Evolutionary conservation across 2,113 vertebrate species (phyloP).

Genomic region (Poecilia latipinna): DNA sequence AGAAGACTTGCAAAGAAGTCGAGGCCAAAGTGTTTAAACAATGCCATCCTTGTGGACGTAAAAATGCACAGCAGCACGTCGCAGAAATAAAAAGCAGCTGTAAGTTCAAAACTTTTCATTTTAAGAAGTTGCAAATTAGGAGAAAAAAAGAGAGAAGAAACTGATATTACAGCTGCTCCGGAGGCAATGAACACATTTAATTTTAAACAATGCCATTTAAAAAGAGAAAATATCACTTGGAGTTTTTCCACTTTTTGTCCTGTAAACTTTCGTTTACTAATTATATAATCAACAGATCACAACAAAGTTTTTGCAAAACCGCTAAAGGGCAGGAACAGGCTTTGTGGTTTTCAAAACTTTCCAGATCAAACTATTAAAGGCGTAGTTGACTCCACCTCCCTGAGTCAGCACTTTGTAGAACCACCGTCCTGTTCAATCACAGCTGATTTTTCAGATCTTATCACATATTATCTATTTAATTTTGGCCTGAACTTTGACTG

Average conservation of each 20-base stretch:
- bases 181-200: neutral
- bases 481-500: neutral
- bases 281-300: neutral
- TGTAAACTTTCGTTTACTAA: neutral
- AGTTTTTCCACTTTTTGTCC: neutral
- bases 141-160: neutral
- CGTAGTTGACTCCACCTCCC: neutral
- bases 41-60: neutral
- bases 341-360: neutral
- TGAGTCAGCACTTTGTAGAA: neutral
- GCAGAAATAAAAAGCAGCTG: neutral
- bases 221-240: neutral
- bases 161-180: neutral
- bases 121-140: neutral
- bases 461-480: neutral
- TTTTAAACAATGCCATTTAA: neutral
- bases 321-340: neutral
- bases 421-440: too few relatives aligned
- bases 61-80: neutral
- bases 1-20: slow-evolving; percentile 39
- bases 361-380: neutral
- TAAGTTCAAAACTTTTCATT: neutral
- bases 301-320: neutral
- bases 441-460: neutral
- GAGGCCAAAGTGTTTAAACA: slow-evolving; percentile 46